These are phyloP conservation scores for Acanthopagrus latus DNA, from an alignment of 2,797 vertebrate species.

Conservation along the genomic window DNA sequence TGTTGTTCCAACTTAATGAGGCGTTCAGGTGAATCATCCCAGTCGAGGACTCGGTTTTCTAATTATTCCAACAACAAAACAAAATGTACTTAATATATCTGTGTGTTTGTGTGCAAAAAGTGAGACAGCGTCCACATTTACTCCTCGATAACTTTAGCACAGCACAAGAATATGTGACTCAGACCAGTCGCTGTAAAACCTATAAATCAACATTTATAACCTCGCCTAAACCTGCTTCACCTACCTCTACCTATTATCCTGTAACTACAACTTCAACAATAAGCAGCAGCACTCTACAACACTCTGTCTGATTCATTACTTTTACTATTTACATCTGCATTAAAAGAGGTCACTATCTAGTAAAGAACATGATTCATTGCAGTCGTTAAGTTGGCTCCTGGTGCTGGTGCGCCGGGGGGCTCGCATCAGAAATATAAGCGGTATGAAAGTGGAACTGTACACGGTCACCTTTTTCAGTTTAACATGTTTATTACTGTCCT, in stretches of 20 bases:
- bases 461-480: not conserved
- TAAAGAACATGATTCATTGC: not conserved
- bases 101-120: too few relatives aligned
- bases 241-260: not conserved
- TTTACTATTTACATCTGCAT: not conserved
- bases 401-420: too few relatives aligned
- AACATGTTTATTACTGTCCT: conserved; percentile 18
- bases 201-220: not conserved
- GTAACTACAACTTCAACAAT: not conserved
- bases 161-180: not conserved
- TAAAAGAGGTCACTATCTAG: not conserved
- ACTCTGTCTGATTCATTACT: not conserved
- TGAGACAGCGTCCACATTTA: not conserved
- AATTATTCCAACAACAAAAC: too few relatives aligned
- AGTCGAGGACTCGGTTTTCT: too few relatives aligned
- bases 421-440: not conserved
- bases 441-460: not conserved
- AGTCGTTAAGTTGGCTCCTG: not conserved
- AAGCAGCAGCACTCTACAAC: not conserved
- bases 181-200: not conserved
- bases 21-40: too few relatives aligned
- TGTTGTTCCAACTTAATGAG: too few relatives aligned
- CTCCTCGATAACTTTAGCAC: not conserved
- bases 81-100: too few relatives aligned
- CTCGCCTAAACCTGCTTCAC: not conserved